phyloP scores from a whole-genome alignment of 2,113 vertebrate species.

The Physeter macrocephalus region DNA sequence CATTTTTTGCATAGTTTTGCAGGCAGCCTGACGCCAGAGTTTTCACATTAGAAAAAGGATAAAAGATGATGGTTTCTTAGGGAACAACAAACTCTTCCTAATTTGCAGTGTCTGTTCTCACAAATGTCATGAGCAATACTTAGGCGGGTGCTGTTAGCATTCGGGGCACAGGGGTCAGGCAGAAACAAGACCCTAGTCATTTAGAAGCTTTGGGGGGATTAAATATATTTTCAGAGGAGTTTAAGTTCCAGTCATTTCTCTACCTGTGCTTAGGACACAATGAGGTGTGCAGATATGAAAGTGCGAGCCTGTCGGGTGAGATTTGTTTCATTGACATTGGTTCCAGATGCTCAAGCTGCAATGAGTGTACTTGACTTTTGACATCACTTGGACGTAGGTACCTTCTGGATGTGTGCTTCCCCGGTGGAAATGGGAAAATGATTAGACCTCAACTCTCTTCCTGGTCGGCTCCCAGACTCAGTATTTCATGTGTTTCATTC shows the following conservation, averaged over 20 bases:
- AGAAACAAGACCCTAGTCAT: not conserved
- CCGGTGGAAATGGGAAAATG: not conserved
- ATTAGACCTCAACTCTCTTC: not conserved
- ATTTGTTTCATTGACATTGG: not conserved
- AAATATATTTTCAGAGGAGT: constrained; percentile 56
- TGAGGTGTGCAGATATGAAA: not conserved
- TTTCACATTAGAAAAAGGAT: constrained; percentile 53
- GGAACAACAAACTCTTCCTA: constrained; percentile 67
- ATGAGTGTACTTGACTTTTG: not conserved
- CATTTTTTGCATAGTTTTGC: constrained; percentile 79
- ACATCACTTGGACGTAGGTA: not conserved
- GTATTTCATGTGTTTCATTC: not conserved
- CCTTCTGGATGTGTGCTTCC: not conserved
- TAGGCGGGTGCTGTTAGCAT: not conserved
- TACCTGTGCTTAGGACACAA: not conserved
- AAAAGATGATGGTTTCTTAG: constrained; percentile 49
- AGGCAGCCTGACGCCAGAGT: constrained; percentile 70
- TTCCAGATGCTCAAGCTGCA: not conserved
- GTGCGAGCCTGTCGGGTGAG: not conserved
- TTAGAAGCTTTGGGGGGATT: constrained; percentile 20
- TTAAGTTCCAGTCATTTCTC: not conserved
- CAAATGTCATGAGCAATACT: not conserved
- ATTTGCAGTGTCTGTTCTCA: constrained; percentile 38
- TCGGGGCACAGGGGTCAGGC: not conserved
- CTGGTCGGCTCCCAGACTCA: not conserved